phyloP scores from a whole-genome alignment of 2,113 vertebrate genomes.

The Aspidoscelis tigris region DNA sequence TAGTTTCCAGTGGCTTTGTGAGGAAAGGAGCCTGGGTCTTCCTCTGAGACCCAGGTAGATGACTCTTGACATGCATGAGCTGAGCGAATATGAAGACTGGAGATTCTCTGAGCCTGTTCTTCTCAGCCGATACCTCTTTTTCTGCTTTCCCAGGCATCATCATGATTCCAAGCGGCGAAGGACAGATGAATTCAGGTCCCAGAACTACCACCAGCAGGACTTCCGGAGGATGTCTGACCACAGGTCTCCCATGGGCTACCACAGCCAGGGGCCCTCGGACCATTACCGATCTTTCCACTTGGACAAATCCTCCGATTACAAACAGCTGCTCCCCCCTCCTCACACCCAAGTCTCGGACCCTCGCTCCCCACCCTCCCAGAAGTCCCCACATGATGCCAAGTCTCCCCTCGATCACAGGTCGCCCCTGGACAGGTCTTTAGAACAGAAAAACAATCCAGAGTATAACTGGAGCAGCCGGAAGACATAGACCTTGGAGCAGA shows the following conservation, averaged over 20 bases:
- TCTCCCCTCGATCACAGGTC: slow-evolving; percentile 84
- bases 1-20: no score
- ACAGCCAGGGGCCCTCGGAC: slow-evolving; percentile 85
- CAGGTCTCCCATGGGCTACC: slow-evolving; percentile 81
- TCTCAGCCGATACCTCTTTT: background rate
- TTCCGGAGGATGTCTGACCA: slow-evolving; percentile 93
- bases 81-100: no score
- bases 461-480: slow-evolving; percentile 93
- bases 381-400: slow-evolving; percentile 92
- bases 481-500: slow-evolving; percentile 74
- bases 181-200: slow-evolving; percentile 88
- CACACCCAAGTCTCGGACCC: slow-evolving; percentile 83
- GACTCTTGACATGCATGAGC: no score
- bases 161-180: slow-evolving; percentile 91
- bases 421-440: slow-evolving; percentile 85
- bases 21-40: no score
- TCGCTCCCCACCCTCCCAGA: slow-evolving; percentile 92
- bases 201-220: slow-evolving; percentile 93
- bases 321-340: slow-evolving; percentile 82
- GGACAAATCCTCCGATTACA: slow-evolving; percentile 86
- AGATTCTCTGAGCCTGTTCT: no score
- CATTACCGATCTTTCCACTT: slow-evolving; percentile 91
- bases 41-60: no score
- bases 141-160: slow-evolving; percentile 79
- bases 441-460: slow-evolving; percentile 86